A percentile compares a stretch with the other conserved stretches of the same genome.
These are phyloP conservation scores for Ctenomys sociabilis DNA, from an alignment of 2,113 vertebrate genomes.

Conservation along the genomic window DNA sequence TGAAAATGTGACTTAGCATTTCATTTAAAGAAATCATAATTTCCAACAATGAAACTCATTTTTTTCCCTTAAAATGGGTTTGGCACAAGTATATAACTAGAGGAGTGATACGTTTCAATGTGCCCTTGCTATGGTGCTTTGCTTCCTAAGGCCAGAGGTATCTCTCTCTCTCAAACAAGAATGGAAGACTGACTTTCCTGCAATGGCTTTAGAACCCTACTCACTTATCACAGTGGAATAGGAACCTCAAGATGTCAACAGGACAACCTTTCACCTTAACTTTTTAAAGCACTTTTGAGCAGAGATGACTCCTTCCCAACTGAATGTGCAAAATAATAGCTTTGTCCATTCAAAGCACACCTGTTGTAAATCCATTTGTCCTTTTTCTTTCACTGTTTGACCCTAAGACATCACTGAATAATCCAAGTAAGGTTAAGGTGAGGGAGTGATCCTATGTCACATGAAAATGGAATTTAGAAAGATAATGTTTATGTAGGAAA, in stretches of 20 bases:
- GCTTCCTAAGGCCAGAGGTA: not conserved
- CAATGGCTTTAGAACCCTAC: not conserved
- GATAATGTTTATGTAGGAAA: not conserved
- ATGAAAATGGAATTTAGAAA: not conserved
- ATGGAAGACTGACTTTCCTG: not conserved
- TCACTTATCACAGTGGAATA: not conserved
- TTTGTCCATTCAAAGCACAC: slow-evolving; percentile 38
- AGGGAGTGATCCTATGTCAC: not conserved
- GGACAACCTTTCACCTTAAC: not conserved
- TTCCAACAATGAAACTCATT: not conserved
- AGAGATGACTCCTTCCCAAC: slow-evolving; percentile 42
- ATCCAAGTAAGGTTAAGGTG: not conserved
- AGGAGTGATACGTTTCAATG: not conserved
- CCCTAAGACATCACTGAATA: not conserved
- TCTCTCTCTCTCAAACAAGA: not conserved
- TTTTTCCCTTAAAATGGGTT: not conserved
- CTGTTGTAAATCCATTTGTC: slow-evolving; percentile 49
- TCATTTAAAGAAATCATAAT: not conserved
- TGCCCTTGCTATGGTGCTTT: not conserved
- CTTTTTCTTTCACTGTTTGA: not conserved
- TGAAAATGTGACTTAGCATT: not conserved
- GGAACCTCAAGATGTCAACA: not conserved
- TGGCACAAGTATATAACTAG: not conserved
- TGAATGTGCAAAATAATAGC: not conserved
- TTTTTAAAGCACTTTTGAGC: not conserved